These are phyloP conservation scores for Alcedo atthis DNA, from an alignment of 2,797 vertebrate species.

Conservation along the genomic window DNA sequence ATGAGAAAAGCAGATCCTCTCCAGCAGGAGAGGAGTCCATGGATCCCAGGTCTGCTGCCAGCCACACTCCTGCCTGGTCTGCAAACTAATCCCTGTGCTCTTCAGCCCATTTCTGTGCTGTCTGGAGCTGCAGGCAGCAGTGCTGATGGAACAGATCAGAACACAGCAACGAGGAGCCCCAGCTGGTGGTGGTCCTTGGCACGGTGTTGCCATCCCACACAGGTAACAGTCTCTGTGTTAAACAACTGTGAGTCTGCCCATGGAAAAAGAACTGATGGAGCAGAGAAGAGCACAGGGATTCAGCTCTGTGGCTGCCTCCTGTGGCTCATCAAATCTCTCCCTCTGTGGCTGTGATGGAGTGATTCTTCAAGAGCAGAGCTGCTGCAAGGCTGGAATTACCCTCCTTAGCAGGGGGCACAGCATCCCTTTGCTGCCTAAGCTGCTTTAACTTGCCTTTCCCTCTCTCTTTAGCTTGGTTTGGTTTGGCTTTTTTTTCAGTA, in stretches of 20 bases:
- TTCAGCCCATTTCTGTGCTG: not conserved
- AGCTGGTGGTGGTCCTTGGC: not conserved
- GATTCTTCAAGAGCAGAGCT: not conserved
- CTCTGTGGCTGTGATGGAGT: not conserved
- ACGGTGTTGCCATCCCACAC: accelerated
- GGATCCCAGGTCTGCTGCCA: not conserved
- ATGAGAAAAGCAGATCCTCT: not conserved
- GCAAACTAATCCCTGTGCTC: not conserved
- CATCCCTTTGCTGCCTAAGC: not conserved
- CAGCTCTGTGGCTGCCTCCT: not conserved
- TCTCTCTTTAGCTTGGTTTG: not conserved
- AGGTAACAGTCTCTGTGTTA: accelerated
- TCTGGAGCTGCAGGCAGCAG: accelerated
- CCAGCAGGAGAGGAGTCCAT: not conserved
- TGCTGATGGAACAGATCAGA: too few species aligned
- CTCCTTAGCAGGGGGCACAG: not conserved
- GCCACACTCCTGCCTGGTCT: not conserved
- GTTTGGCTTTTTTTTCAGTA: not conserved
- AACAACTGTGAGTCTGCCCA: accelerated
- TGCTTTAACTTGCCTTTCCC: not conserved
- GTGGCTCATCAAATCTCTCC: not conserved
- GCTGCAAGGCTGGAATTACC: not conserved
- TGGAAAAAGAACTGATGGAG: not conserved
- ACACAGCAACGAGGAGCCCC: too few species aligned
- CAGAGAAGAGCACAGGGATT: not conserved